Evolutionary conservation across 1,140 invertebrate species (phyloP), one percentile per base, ranked within the genome.

Genomic region (Drosophila trapezifrons): DNA sequence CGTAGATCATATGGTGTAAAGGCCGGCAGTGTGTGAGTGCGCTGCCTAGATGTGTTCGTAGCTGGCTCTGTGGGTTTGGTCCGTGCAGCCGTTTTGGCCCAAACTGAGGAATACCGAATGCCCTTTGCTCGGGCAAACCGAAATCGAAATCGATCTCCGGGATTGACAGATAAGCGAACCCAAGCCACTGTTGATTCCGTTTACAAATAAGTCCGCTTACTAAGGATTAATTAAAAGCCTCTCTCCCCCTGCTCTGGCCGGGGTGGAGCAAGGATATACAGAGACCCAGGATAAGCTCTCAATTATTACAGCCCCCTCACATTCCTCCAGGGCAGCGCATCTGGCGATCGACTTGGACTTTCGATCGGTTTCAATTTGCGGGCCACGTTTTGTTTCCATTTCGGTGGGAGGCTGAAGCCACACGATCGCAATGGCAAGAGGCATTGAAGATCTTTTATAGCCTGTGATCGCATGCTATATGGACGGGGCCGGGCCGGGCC

Each of bases 1-100:
- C 80, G 79, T 90, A 87, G 87, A 90, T 90, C 87, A 90, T 90
- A 90, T 90, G 87, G 87, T 90, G 82, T 90, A 90, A 87, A 84
- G 58, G 80, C 74, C 55, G 22, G 62, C 78, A 72, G 59, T 69
- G 54, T 78, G 71, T 76, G 66, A 66, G 55, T 69, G 67, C 46
- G 49, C 66, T 62, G 54, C 73, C 62, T 72, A 70, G 66, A 55
- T 79, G 76, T 65, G 55, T 64, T 77, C 71, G 77, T 69, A 54
- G 78, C 69, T 64, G 71, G 70, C 51, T 51, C 55, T 81, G 59
- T 54, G 51, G 52, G 74, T 27, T 81, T 75, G 76, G 76, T 65
- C 64, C 67, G 9, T 20, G 25, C 20, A 59, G 29, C 7, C 27
- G 40, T 29, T 22, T 15, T 5, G 10, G 35, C 13, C 13, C 2